Evolutionary conservation across 2,888 invertebrate genomes (phyloP), one percentile per base, ranked within the genome.

Genomic region (Rhamnusium bicolor): DNA sequence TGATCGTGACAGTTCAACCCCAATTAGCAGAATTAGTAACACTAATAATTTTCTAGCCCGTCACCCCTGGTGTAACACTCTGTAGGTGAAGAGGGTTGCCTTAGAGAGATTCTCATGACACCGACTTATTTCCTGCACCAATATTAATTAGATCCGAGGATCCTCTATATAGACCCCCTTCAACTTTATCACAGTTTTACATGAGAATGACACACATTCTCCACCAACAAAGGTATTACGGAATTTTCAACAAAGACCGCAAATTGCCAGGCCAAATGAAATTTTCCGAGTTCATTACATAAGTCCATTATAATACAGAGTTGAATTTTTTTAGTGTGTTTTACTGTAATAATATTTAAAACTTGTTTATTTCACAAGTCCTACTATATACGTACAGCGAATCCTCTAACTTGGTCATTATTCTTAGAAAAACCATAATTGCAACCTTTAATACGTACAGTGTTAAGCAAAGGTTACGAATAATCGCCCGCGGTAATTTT

Each of bases 141-240:
- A 29, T 58, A 58, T 58, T 58, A 58, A 58, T 58, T 58, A 58
- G 32, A 58, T 27, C 40, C 24, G 4, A 14, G 24, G n/a, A 54
- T 29, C 32, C 32, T 18, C 18, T 18, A 18, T 18, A n/a, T n/a
- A 16, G 14, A 58, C 27, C 29, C n/a, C 58, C 58, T 12, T 58
- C 58, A 58, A 58, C 58, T 58, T 24, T 58, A 58, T 58, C 61
- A 32, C 53, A 53, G 27, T 65, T 65, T 65, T 65, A 32, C 65
- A 54, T 65, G 65, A 65, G 27, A 65, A 65, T 65, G 40, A n/a
- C 65, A 21, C 58, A 58, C 61, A 65, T 53, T 51, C 53, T 8
- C n/a, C 12, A 27, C 10, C 53, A 12, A 16, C 65, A 12, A 16
- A 51, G 53, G 21, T 24, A 51, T 27, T 16, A 10, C 16, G 63